These are phyloP conservation scores for Coelinius sp. DNA, from an alignment of 2,888 invertebrate species.

Conservation along the genomic window DNA sequence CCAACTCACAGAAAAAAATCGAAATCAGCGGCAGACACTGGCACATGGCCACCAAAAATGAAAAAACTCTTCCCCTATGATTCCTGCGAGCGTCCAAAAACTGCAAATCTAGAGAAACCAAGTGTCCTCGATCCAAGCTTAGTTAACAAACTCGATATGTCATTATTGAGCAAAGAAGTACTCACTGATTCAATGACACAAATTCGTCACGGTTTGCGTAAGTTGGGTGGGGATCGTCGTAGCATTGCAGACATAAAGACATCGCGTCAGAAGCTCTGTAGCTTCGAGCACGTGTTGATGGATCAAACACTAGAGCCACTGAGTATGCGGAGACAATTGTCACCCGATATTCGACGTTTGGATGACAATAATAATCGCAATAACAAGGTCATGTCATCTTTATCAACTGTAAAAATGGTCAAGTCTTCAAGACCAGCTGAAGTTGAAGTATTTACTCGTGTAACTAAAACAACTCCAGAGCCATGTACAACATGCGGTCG, in stretches of 20 bases:
- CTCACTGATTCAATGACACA: slow-evolving; percentile 66
- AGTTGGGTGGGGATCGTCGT: slow-evolving; percentile 40
- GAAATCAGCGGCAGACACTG: slow-evolving; percentile 53
- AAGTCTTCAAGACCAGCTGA: slow-evolving; percentile 53
- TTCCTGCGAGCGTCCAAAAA: slow-evolving; percentile 70
- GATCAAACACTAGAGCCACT: slow-evolving; percentile 37
- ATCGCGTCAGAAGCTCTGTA: slow-evolving; percentile 50
- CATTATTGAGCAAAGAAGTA: slow-evolving; percentile 73
- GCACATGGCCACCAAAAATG: slow-evolving; percentile 63
- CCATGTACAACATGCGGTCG: slow-evolving; percentile 80
- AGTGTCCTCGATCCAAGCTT: slow-evolving; percentile 73
- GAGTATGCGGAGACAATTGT: slow-evolving; percentile 30
- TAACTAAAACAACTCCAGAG: slow-evolving; percentile 65
- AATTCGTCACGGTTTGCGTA: slow-evolving; percentile 43
- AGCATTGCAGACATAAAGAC: slow-evolving; percentile 34
- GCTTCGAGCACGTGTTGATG: slow-evolving; percentile 52
- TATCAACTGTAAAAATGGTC: slow-evolving; percentile 52
- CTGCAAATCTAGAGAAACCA: slow-evolving; percentile 75
- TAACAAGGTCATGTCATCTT: slow-evolving; percentile 40
- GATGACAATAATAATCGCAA: slow-evolving; percentile 62
- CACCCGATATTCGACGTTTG: slow-evolving; percentile 47
- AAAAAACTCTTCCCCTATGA: slow-evolving; percentile 47
- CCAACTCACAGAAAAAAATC: slow-evolving; percentile 45
- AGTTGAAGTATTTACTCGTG: slow-evolving; percentile 55
- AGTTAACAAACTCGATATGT: slow-evolving; percentile 75